phyloP scores from a whole-genome alignment of 1,140 invertebrate genomes.

The Wiebesia pumilae region DNA sequence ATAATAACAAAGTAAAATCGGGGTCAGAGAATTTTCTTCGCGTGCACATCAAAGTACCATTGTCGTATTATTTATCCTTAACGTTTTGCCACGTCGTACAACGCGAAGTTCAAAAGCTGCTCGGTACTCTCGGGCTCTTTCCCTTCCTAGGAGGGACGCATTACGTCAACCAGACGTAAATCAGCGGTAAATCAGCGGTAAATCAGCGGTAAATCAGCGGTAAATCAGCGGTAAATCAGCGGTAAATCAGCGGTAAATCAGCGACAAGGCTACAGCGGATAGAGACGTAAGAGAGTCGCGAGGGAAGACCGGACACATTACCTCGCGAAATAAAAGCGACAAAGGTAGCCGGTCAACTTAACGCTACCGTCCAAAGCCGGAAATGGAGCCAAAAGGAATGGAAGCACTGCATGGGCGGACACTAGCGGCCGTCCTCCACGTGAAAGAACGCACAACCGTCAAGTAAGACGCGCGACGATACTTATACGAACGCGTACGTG shows the following conservation, averaged over 20 bases:
- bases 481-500: slow-evolving; percentile 14
- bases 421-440: neutral
- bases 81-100: too few species aligned
- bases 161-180: neutral
- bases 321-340: neutral
- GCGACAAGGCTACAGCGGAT: too few species aligned
- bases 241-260: neutral
- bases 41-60: neutral
- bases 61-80: neutral
- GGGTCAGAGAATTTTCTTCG: neutral
- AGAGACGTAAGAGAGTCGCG: neutral
- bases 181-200: neutral
- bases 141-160: neutral
- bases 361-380: neutral
- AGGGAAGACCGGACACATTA: neutral
- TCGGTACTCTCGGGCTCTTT: neutral
- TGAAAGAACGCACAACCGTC: slow-evolving; percentile 19
- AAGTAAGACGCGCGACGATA: neutral
- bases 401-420: neutral
- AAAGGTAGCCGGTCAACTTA: too few species aligned
- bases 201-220: too few species aligned
- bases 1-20: neutral
- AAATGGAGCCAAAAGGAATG: neutral
- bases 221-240: neutral
- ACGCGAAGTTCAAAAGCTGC: too few species aligned